Evolutionary conservation across 2,113 vertebrate species (phyloP), one percentile per base, ranked within the genome.

Genomic region (Psilopsiagon aurifrons): DNA sequence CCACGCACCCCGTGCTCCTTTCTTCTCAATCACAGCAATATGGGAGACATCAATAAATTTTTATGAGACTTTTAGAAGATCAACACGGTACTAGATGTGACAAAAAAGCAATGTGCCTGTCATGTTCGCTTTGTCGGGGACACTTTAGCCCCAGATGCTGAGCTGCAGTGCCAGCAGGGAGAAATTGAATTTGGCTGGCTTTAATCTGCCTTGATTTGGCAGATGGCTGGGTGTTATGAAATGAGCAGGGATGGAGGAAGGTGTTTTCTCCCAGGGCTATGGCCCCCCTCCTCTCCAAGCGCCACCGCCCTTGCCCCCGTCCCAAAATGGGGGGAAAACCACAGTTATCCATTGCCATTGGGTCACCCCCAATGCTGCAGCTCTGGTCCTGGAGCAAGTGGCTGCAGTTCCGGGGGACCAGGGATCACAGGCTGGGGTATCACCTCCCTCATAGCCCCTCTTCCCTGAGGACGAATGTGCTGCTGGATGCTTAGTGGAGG

Each of bases 81-180:
- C 96, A 97, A 96, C 97, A 97, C 89, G 92, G 96, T 97, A 97
- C 94, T 97, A 97, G 98, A 98, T 98, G 95, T 98, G 98, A 98
- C 98, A 98, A 97, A 98, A 98, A 95, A 98, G 97, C 96, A 98
- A 98, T 98, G 97, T 96, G 97, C 97, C 97, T 99, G 98, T 99
- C 98, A 99, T 98, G 98, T 99, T 98, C 98, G 97, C 97, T 99
- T 98, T 98, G 98, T 98, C 95, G 98, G 97, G 98, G 98, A 97
- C 98, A 97, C 97, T 96, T 97, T 97, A 96, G 97, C 97, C 96
- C 95, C 98, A 97, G 98, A 97, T 97, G 97, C 97, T 44, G 95
- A 94, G 93, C 94, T 95, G 97, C 97, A 78, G 95, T 87, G 95
- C 97, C 97, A 96, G 96, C 86, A 88, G 96, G 96, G 90, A 97